Conservation (phyloP, 2,888 invertebrate genomes). For the Trilocha varians region DNA sequence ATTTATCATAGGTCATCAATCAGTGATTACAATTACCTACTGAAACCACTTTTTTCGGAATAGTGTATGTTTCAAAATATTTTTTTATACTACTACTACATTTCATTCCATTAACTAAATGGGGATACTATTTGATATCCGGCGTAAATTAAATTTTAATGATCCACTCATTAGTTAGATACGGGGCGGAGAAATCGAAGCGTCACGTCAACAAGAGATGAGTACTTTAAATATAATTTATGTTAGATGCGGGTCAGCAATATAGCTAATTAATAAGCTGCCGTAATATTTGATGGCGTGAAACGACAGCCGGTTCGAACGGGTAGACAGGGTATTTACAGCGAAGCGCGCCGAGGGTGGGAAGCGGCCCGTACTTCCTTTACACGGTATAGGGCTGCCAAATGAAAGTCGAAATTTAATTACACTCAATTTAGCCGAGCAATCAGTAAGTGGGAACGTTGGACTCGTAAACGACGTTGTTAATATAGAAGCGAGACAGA, state of each 20-base stretch:
- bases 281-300: constrained; percentile 26
- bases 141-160: neutral
- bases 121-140: too few relatives aligned
- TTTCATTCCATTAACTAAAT: too few relatives aligned
- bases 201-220: neutral
- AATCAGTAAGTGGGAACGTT: constrained; percentile 40
- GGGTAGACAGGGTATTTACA: constrained; percentile 7
- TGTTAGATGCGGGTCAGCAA: constrained; percentile 31
- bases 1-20: too few relatives aligned
- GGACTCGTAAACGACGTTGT: constrained; percentile 26
- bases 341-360: constrained; percentile 25
- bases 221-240: neutral
- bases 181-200: neutral
- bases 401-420: constrained; percentile 39
- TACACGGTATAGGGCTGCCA: constrained; percentile 22
- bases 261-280: constrained; percentile 27
- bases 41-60: too few relatives aligned
- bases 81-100: too few relatives aligned
- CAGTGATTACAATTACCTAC: too few relatives aligned
- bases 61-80: too few relatives aligned
- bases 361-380: constrained; percentile 42
- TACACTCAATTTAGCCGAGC: constrained; percentile 36
- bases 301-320: constrained; percentile 25
- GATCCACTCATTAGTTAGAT: neutral
- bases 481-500: constrained; percentile 29